Evolutionary conservation across 2,888 invertebrate genomes (phyloP).

Genomic region (Lingula anatina): DNA sequence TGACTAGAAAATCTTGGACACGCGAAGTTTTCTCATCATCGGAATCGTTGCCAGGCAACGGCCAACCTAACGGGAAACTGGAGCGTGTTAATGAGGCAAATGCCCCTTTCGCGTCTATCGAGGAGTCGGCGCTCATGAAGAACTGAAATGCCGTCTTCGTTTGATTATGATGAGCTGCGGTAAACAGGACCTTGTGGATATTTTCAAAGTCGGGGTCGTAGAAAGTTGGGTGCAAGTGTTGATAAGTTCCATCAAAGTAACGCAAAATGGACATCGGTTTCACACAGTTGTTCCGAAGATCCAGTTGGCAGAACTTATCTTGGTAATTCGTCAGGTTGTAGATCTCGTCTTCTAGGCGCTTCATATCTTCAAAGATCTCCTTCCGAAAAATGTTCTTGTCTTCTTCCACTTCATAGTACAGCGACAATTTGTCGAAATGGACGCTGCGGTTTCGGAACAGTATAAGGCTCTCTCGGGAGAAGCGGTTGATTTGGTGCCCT

Average conservation of each 20-base stretch:
- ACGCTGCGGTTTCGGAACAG: conserved; percentile 4
- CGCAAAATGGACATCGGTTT: conserved; percentile 21
- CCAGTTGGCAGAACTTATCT: conserved; percentile 8
- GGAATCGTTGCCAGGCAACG: conserved; percentile 12
- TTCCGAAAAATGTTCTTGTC: conserved; percentile 28
- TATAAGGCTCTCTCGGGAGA: too few relatives aligned
- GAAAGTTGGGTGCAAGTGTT: conserved; percentile 18
- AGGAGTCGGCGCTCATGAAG: conserved; percentile 15
- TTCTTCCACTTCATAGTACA: conserved; percentile 21
- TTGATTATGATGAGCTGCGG: conserved; percentile 15
- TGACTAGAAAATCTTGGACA: conserved; percentile 11
- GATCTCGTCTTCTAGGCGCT: conserved; percentile 20
- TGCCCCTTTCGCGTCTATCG: conserved; percentile 10
- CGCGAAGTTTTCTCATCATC: conserved; percentile 15
- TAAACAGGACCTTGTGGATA: conserved; percentile 17
- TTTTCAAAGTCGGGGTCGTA: conserved; percentile 24
- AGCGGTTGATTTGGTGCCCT: conserved; percentile 14
- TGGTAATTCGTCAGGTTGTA: conserved; percentile 11
- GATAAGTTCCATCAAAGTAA: conserved; percentile 28
- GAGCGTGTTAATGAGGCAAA: conserved; percentile 16
- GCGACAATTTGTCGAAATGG: conserved; percentile 14
- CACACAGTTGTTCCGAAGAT: conserved; percentile 10
- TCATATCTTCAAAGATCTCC: conserved; percentile 20
- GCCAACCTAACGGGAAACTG: conserved; percentile 19
- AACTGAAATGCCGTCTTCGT: conserved; percentile 18